phyloP scores from a whole-genome alignment of 2,888 invertebrate genomes.

The Glyphotaelius pellucidus region DNA sequence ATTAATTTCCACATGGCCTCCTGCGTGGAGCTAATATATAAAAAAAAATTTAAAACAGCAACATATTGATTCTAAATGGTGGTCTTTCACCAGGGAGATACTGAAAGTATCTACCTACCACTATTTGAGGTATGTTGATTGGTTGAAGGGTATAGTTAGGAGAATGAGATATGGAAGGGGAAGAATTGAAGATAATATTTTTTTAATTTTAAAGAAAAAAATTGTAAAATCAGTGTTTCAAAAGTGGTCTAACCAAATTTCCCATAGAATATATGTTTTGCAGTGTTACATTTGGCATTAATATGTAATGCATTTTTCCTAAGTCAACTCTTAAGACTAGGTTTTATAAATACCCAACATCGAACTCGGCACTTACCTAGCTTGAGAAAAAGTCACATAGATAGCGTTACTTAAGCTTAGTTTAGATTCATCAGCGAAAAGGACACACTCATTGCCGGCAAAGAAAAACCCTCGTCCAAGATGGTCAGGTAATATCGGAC shows the following conservation, averaged over 20 bases:
- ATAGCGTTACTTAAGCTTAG: constrained; percentile 21
- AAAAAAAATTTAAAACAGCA: too few species aligned
- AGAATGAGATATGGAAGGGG: too few species aligned
- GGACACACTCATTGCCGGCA: background rate
- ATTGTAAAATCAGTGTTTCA: background rate
- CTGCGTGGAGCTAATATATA: too few species aligned
- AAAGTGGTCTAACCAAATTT: background rate
- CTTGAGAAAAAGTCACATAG: constrained; percentile 21
- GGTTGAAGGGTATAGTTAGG: too few species aligned
- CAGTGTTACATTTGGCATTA: background rate
- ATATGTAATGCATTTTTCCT: background rate
- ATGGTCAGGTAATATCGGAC: background rate
- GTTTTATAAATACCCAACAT: constrained; percentile 2
- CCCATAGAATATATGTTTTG: background rate
- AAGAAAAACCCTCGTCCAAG: background rate
- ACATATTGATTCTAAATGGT: too few species aligned
- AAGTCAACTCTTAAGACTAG: background rate
- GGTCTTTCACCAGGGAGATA: too few species aligned
- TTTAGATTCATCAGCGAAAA: background rate
- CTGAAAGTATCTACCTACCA: too few species aligned
- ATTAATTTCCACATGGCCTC: too few species aligned
- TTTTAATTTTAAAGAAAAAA: too few species aligned
- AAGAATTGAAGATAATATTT: too few species aligned
- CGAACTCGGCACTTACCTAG: background rate
- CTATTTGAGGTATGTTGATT: background rate